Evolutionary conservation across 2,113 vertebrate genomes (phyloP), one percentile per base, ranked within the genome.

Genomic region (Panthera leo): DNA sequence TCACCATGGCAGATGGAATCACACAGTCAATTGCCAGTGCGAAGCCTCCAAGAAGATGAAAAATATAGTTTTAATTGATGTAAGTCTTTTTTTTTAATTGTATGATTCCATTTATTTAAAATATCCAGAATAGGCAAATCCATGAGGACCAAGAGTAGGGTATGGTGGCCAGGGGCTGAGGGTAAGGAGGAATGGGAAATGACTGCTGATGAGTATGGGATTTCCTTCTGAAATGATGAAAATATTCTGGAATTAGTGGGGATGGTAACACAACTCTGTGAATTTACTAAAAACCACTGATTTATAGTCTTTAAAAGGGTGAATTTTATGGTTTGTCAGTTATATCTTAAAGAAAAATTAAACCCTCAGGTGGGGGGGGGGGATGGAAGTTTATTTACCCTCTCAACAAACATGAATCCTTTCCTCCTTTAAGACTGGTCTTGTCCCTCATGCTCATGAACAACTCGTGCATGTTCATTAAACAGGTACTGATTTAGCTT

Each of bases 31-130:
- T 93, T 36, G 91, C 65, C 82, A 96, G 94, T 31, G 14, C n/a
- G 55, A 45, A 39, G 42, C 85, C 16, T 94, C 95, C 73, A 97
- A 94, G 91, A 93, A 27, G 71, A 94, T 42, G 42, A 93, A 80
- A 92, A 98, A 91, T 84, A 68, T 93, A 91, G 96, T 76, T 68
- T 93, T 88, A 91, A 91, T 98, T 95, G 94, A 14, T 65, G 45
- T 92, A 80, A 88, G 89, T 97, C 95, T 51, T 96, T 42, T 61
- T 55, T 61, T 61, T 61, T 23, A 61, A 61, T 61, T 61, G 21
- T 61, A 25, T 23, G 58, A 23, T 61, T 61, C 58, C 21, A 23
- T 61, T 61, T 61, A 23, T 23, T 61, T 25, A 21, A 61, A 23
- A 61, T 61, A 61, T 61, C 58, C 58, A 61, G 58, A 61, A 61